phyloP scores from a whole-genome alignment of 2,888 invertebrate species.

The Calliscelio sp. region DNA sequence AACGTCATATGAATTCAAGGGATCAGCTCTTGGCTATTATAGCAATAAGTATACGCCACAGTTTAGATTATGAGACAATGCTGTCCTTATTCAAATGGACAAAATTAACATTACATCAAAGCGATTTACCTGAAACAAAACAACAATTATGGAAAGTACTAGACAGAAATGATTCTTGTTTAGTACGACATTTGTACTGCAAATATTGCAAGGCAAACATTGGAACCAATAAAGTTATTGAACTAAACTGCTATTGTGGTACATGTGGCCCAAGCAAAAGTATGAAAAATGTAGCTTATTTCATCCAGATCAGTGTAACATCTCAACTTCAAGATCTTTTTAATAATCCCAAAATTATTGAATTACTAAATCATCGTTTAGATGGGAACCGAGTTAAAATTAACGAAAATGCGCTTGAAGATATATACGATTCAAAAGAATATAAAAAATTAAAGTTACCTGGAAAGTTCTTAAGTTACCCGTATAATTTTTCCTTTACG shows the following conservation, averaged over 20 bases:
- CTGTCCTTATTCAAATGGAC: not conserved
- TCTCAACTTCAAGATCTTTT: slow-evolving; percentile 2
- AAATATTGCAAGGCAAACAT: not conserved
- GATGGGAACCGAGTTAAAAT: not conserved
- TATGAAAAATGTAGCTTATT: slow-evolving; percentile 2
- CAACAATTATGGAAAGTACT: slow-evolving; percentile 11
- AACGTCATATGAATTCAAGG: slow-evolving; percentile 7
- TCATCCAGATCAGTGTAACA: slow-evolving; percentile 15
- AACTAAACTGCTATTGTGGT: not conserved
- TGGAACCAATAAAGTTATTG: not conserved
- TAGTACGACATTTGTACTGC: slow-evolving; percentile 19
- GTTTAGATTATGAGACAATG: slow-evolving; percentile 11
- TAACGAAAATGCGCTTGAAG: slow-evolving; percentile 32
- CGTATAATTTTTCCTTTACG: slow-evolving; percentile 55
- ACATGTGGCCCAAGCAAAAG: slow-evolving; percentile 5
- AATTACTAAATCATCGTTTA: slow-evolving; percentile 23
- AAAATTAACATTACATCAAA: too few relatives aligned
- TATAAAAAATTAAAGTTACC: slow-evolving; percentile 26
- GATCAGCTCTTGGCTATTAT: slow-evolving; percentile 1
- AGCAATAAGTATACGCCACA: slow-evolving; percentile 17
- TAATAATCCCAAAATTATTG: not conserved
- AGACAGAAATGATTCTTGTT: slow-evolving; percentile 3
- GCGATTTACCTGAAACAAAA: slow-evolving; percentile 13
- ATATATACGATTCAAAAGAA: slow-evolving; percentile 37
- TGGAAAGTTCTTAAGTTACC: slow-evolving; percentile 28